Evolutionary conservation across 2,113 vertebrate species (phyloP), one percentile per base, ranked within the genome.

Genomic region (Lethenteron reissneri): DNA sequence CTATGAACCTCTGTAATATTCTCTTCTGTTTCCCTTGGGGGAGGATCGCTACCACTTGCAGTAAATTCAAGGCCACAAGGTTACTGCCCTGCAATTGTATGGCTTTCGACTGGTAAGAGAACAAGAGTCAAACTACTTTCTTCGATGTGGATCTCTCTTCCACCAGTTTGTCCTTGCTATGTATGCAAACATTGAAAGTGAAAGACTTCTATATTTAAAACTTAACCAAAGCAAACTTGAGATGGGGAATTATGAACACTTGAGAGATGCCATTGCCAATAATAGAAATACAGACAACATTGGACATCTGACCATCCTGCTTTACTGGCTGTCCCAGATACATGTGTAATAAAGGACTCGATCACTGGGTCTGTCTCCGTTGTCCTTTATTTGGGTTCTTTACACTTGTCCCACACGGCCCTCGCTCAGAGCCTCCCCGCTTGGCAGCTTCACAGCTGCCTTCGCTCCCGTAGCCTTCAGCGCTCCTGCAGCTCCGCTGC

Each of bases 251-350:
- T 11, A 68, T 11, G 64, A 17, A n/a, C 64, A 68, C 64, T 25
- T 68, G n/a, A n/a, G 25, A 68, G 64, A 68, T 68, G 64, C 60
- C 14, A 64, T 6, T 41, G 41, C 41, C 41, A 41, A 41, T 41
- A 7, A 68, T 12, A 25, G 64, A 68, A 68, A 68, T 25, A 68
- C 64, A 17, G n/a, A 68, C 8, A 68, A 68, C 25, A 11, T 68
- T 68, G 64, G 64, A 17, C 64, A 68, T n/a, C 25, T 68, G 64
- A 68, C 64, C 64, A 68, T 68, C 64, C 9, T 17, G n/a, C 64
- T 68, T 68, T 25, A 68, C 64, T 68, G 64, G 64, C 14, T 10
- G 64, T 17, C 64, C 9, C 25, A n/a, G 10, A 68, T 68, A 68
- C 64, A 68, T 68, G 64, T 41, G 41, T 41, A 41, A 41, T 41